Conservation (phyloP, 1,140 invertebrate genomes). For the Drosophila carrolli region DNA sequence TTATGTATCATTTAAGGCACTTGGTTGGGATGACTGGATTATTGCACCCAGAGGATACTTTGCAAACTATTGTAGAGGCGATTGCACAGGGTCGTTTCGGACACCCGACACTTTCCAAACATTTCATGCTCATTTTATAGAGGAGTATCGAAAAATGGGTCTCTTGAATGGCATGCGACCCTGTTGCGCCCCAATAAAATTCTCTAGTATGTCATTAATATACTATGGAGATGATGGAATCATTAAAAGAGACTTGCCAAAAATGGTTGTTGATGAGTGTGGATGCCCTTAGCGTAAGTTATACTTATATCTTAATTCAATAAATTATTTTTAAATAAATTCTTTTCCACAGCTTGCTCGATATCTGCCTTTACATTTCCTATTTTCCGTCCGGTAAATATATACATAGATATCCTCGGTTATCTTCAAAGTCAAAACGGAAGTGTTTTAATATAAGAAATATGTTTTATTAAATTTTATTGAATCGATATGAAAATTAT, state of each 20-base stretch:
- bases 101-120: conserved; percentile 93
- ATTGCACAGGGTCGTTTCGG: conserved; percentile 90
- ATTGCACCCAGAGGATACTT: conserved; percentile 95
- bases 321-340: not conserved
- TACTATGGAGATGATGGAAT: conserved; percentile 97
- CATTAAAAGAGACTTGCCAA: conserved; percentile 96
- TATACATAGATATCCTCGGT: conserved; percentile 3
- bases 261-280: conserved; percentile 98
- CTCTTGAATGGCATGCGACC: conserved; percentile 91
- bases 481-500: not conserved
- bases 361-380: conserved; percentile 8
- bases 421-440: not conserved
- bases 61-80: conserved; percentile 97
- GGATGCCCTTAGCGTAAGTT: conserved; percentile 91
- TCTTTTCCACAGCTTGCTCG: conserved; percentile 9
- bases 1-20: conserved; percentile 94
- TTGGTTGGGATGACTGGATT: conserved; percentile 98
- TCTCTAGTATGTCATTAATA: conserved; percentile 96
- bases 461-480: not conserved
- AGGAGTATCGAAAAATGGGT: conserved; percentile 93
- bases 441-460: conserved; percentile 7
- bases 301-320: not conserved
- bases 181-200: conserved; percentile 97
- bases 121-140: conserved; percentile 95
- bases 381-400: conserved; percentile 30